Conservation (phyloP, 2,113 vertebrate genomes). For the Dasyprocta punctata region DNA sequence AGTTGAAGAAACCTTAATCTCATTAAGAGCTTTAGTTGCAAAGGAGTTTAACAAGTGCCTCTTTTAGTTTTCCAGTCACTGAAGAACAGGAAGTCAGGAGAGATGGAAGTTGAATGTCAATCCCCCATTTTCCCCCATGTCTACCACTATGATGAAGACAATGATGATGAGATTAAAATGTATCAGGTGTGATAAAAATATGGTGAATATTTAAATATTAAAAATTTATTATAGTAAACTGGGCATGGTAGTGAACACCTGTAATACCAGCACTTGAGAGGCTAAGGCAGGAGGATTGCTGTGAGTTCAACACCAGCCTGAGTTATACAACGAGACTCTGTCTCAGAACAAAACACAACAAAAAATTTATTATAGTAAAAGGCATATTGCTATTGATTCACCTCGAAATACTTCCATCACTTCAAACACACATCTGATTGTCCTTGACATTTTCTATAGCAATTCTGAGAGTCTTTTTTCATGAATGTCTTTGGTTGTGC, state of each 20-base stretch:
- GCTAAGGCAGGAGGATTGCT: no score
- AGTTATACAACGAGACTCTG: no score
- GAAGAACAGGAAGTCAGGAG: background rate
- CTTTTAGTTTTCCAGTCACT: background rate
- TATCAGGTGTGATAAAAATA: background rate
- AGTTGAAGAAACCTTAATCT: background rate
- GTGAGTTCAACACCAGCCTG: no score
- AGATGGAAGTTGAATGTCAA: background rate
- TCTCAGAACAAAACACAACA: no score
- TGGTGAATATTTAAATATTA: background rate
- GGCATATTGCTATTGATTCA: background rate
- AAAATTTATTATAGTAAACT: background rate
- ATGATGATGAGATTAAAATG: background rate
- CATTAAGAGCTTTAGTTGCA: background rate
- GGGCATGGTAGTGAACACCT: no score
- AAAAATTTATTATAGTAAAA: background rate
- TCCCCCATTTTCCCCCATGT: background rate
- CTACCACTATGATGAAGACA: background rate
- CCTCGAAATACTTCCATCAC: background rate
- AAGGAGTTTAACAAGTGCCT: background rate
- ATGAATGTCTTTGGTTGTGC: background rate
- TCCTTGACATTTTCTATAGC: background rate
- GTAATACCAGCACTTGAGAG: no score
- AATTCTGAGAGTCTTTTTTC: background rate
- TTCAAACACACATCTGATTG: background rate